Evolutionary conservation across 2,113 vertebrate genomes (phyloP), one percentile per base, ranked within the genome.

Genomic region (Scomber colias): DNA sequence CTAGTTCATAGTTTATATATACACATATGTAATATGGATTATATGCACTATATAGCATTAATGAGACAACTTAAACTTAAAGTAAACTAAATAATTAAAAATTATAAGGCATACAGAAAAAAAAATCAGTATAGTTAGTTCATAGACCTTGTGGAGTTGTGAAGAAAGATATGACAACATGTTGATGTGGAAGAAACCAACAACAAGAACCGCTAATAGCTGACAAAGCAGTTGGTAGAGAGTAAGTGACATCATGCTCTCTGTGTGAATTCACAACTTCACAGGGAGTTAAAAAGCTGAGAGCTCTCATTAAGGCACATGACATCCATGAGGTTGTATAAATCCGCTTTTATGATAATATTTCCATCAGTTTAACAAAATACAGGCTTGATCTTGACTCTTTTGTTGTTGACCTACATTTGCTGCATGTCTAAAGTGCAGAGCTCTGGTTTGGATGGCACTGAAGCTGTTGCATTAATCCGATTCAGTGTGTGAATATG

Each of bases 91-190:
- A 40, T 7, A 40, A 61, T 7, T 24, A 11, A 4, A 24, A 55
- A 14, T 40, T 16, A 6, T 16, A 7, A 21, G 17, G 63, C 40
- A 64, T 6, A n/a, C 27, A 56, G 15, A 40, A 54, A 27, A 50
- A 50, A 72, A 31, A 40, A 46, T 46, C 7, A 62, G 54, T 66
- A 3, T 27, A 27, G 44, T 69, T 30, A 24, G 13, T 17, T 44
- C n/a, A 15, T 11, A 5, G 21, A 40, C 35, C 40, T 71, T 49
- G 40, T 73, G 64, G 31, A 35, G 68, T 77, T 7, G 71, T 62
- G 31, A 3, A 15, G 8, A 24, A 44, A 70, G 62, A 57, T 17
- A 51, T 35, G 12, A 63, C 11, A 53, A 31, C 3, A 5, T 55
- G 44, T 46, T 54, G 4, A 44, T 51, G 71, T 62, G 0, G 1